A percentile compares a stretch with the other conserved stretches of the same genome.
Evolutionary conservation across 2,797 vertebrate species (phyloP).

Genomic region (Falco concolor): DNA sequence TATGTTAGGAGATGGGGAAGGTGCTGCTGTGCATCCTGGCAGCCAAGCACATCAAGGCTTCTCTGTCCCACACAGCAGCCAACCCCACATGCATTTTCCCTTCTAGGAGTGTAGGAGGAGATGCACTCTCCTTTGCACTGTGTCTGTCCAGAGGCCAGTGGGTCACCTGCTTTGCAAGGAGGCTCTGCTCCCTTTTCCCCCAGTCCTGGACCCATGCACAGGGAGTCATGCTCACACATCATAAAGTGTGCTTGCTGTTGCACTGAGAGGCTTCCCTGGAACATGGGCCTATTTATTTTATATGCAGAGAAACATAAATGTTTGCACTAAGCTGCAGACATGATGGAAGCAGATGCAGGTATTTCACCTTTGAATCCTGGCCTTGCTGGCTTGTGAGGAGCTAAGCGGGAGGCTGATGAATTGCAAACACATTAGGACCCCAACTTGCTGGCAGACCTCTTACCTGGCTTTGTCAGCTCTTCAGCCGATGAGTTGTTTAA

Average conservation of each 20-base stretch:
- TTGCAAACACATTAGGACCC: slow-evolving; percentile 38
- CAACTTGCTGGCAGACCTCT: slow-evolving; percentile 22
- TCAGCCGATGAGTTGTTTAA: slow-evolving; percentile 14
- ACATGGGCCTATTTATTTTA: background rate
- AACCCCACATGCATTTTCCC: background rate
- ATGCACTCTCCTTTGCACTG: background rate
- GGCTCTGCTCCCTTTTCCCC: background rate
- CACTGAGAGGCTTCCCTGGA: background rate
- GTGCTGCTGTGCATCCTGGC: background rate
- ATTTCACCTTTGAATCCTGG: slow-evolving; percentile 30
- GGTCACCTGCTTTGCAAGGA: background rate
- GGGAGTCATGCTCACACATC: background rate
- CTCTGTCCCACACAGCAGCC: background rate
- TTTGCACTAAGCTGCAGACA: background rate
- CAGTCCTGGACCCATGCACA: background rate
- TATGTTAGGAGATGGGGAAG: background rate
- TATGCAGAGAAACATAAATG: background rate
- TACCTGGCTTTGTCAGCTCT: background rate
- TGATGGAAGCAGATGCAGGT: slow-evolving; percentile 16
- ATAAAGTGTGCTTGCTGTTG: background rate
- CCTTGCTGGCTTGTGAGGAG: background rate
- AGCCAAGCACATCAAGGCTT: background rate
- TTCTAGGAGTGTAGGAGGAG: background rate
- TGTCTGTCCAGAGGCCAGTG: background rate
- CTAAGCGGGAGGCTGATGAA: slow-evolving; percentile 8